phyloP scores from a whole-genome alignment of 1,140 invertebrate species.

The Leptonema lineaticorne region DNA sequence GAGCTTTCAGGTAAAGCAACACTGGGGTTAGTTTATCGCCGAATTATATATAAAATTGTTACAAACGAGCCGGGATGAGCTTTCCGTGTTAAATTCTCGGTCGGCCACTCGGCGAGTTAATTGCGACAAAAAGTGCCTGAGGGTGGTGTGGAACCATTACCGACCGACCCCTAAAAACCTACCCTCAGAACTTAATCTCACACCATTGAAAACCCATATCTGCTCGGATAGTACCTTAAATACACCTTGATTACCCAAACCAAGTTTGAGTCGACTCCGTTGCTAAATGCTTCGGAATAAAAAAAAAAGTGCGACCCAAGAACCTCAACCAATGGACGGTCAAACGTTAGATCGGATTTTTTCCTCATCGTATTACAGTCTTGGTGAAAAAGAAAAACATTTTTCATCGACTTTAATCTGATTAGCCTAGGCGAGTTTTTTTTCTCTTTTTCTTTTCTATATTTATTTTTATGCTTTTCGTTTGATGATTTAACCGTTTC shows the following conservation, averaged over 20 bases:
- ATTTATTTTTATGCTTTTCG: too few relatives aligned
- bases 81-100: slow-evolving; percentile 17
- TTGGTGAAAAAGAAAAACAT: neutral
- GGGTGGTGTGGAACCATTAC: slow-evolving; percentile 3
- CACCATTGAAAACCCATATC: neutral
- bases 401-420: too few relatives aligned
- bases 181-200: too few relatives aligned
- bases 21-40: slow-evolving; percentile 1
- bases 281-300: neutral
- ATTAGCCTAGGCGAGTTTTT: too few relatives aligned
- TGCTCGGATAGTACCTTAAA: slow-evolving; percentile 12
- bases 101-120: slow-evolving; percentile 16
- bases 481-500: too few relatives aligned
- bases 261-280: neutral
- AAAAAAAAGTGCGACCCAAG: neutral
- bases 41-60: slow-evolving; percentile 21
- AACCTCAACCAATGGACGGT: too few relatives aligned
- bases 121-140: slow-evolving; percentile 26
- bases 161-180: neutral
- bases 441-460: too few relatives aligned
- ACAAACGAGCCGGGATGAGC: slow-evolving; percentile 14
- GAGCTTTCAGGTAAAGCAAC: too few relatives aligned
- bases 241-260: slow-evolving; percentile 14
- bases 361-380: neutral
- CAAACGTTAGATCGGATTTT: slow-evolving; percentile 1